Percentiles rank a stretch among this genome's conserved stretches.
Conservation (phyloP, 2,888 invertebrate genomes). For the Tiliacea aurago region DNA sequence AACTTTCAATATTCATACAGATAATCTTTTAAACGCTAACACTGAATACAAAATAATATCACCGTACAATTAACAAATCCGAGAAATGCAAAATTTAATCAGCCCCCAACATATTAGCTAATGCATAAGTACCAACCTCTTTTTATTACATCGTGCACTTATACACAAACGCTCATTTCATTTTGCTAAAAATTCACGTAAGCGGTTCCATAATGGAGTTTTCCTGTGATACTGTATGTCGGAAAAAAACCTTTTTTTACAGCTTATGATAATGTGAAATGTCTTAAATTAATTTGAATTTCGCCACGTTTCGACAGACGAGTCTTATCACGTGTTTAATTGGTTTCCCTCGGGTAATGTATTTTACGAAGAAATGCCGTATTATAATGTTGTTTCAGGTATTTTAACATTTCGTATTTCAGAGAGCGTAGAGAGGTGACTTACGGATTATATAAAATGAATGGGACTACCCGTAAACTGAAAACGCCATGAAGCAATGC, state of each 20-base stretch:
- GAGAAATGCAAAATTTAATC: conserved; percentile 58
- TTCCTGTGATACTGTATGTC: conserved; percentile 70
- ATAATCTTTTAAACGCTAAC: conserved; percentile 23
- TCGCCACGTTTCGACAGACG: conserved; percentile 66
- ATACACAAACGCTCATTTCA: conserved; percentile 66
- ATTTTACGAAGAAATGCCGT: conserved; percentile 6
- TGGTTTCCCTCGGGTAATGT: conserved; percentile 51
- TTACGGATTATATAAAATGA: conserved; percentile 43
- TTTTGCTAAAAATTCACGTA: conserved; percentile 68
- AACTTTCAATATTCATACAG: conserved; percentile 16
- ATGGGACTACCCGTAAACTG: conserved; percentile 34
- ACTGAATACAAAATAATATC: conserved; percentile 33
- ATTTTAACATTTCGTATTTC: conserved; percentile 32
- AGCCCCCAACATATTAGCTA: conserved; percentile 56
- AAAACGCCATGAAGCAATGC: conserved; percentile 47
- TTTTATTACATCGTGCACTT: conserved; percentile 61
- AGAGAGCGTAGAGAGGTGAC: conserved; percentile 6
- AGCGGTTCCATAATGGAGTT: conserved; percentile 69
- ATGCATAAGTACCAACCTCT: conserved; percentile 60
- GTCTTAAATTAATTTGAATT: conserved; percentile 72
- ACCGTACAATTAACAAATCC: conserved; percentile 48
- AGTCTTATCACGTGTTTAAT: conserved; percentile 61
- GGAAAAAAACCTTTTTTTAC: conserved; percentile 70
- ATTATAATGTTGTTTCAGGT: conserved; percentile 13
- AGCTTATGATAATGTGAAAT: conserved; percentile 72